Evolutionary conservation across 2,888 invertebrate species (phyloP).

Genomic region (Lithophane semibrunnea): DNA sequence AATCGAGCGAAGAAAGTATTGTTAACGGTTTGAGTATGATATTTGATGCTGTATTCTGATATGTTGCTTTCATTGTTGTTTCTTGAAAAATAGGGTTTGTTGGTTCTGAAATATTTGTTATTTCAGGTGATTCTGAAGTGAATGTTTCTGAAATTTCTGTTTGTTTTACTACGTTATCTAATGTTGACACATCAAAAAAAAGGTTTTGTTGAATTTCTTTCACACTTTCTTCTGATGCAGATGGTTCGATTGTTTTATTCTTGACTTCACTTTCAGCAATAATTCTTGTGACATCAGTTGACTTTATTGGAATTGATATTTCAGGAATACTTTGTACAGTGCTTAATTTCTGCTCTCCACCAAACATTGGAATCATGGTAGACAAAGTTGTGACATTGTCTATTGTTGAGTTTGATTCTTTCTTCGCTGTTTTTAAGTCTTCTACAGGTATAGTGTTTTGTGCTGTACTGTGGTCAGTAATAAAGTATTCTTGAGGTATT

Average conservation of each 20-base stretch:
- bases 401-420: not conserved
- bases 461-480: not conserved
- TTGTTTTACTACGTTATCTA: not conserved
- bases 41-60: not conserved
- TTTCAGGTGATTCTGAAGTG: not conserved
- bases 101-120: not conserved
- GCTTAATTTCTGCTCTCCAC: not conserved
- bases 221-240: not conserved
- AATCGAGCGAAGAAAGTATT: not conserved
- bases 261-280: not conserved
- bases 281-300: not conserved
- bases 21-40: not conserved
- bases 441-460: not conserved
- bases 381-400: not conserved
- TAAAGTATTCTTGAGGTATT: not conserved
- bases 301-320: not conserved
- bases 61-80: not conserved
- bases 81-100: not conserved
- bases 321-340: not conserved
- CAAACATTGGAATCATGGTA: not conserved
- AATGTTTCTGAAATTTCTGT: not conserved
- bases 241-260: not conserved
- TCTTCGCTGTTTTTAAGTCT: not conserved
- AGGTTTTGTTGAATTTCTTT: not conserved
- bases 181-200: not conserved